Evolutionary conservation across 2,888 invertebrate species (phyloP), one percentile per base, ranked within the genome.

Genomic region (Lochmaea capreae): DNA sequence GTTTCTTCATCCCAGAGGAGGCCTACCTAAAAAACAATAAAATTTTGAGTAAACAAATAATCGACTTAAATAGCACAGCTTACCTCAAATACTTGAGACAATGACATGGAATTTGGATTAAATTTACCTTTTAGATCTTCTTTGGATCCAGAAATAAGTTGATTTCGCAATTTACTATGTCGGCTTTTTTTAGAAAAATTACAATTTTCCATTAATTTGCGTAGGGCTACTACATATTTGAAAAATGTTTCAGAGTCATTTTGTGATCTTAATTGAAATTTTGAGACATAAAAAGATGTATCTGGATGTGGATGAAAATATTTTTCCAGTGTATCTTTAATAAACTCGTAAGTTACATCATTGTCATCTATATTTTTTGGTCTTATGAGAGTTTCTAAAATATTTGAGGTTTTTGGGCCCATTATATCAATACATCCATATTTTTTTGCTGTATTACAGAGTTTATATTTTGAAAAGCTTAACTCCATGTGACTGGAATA

Each of bases 121-220:
- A 74, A 43, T 58, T 72, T 72, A 59, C n/a, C 18, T 33, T 63
- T 72, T 9, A 75, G 58, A 6, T 52, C 52, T 6, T 61, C 58
- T n/a, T 14, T 11, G 43, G 22, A 46, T 16, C 72, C 74, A 6
- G 22, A 22, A 16, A 74, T 43, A 14, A 74, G 39, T 18, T 71
- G 71, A 59, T 67, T 67, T 61, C 72, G 49, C 8, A 72, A 58
- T 67, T 70, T 72, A 26, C 67, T 39, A 10, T 16, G 49, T 52
- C 72, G 62, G 9, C 54, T 49, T 39, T 62, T 72, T 42, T 58
- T 67, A 10, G 52, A 4, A 16, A 73, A 75, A 16, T 33, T 9
- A 65, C 75, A 77, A 22, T 75, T 66, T 4, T 39, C 16, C 14
- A 77, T 46, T 16, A 77, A 26, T n/a, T 74, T 72, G 65, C 77